Conservation (phyloP, 2,888 invertebrate genomes). For the Rhamnusium bicolor region DNA sequence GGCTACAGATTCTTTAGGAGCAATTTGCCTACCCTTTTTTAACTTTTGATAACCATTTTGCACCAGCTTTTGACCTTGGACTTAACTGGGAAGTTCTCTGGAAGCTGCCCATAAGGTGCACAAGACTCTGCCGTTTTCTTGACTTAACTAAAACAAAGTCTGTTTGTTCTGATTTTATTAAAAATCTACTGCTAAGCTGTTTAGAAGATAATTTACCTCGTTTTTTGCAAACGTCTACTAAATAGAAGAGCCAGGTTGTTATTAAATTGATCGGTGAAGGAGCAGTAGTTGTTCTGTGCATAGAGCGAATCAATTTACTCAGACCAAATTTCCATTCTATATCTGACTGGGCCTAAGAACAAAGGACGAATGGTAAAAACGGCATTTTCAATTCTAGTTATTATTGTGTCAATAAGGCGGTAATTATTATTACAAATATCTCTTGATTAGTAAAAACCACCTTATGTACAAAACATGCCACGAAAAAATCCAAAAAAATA, state of each 20-base stretch:
- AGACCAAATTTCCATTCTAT: constrained; percentile 99
- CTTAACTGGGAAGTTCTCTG: constrained; percentile 81
- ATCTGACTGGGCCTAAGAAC: constrained; percentile 94
- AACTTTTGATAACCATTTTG: constrained; percentile 91
- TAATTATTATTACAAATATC: background rate
- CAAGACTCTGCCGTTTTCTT: constrained; percentile 81
- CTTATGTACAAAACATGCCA: constrained; percentile 12
- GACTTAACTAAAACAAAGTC: constrained; percentile 64
- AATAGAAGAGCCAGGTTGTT: constrained; percentile 93
- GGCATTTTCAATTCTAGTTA: background rate
- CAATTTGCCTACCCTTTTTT: constrained; percentile 84
- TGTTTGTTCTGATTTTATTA: constrained; percentile 45
- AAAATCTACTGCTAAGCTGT: constrained; percentile 27
- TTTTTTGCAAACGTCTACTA: constrained; percentile 83
- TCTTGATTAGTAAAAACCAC: background rate
- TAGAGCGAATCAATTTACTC: constrained; percentile 97
- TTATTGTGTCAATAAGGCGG: background rate
- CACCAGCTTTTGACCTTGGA: constrained; percentile 89
- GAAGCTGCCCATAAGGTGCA: constrained; percentile 86
- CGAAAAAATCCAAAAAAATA: background rate
- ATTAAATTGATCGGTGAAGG: constrained; percentile 98
- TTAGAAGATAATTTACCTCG: constrained; percentile 65
- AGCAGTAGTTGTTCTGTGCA: constrained; percentile 98
- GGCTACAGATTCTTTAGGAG: constrained; percentile 85
- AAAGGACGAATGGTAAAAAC: constrained; percentile 10